Evolutionary conservation across 2,888 invertebrate genomes (phyloP).

Genomic region (Selenia dentaria): DNA sequence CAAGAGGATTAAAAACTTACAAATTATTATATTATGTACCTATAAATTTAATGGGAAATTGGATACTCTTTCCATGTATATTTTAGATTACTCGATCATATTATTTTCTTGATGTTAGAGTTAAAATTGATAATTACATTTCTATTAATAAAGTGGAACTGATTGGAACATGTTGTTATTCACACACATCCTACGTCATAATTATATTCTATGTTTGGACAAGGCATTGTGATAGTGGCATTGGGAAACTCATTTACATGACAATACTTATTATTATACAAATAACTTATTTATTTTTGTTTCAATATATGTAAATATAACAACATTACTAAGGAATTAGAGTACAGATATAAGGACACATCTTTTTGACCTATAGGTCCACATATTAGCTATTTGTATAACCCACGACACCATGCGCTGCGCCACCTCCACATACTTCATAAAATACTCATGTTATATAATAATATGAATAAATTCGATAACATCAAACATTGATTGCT

Average conservation of each 20-base stretch:
- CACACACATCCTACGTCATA: background rate
- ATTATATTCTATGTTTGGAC: background rate
- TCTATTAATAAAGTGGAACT: slow-evolving; percentile 34
- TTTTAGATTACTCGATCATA: slow-evolving; percentile 14
- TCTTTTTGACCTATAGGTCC: no score
- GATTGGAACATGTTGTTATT: slow-evolving; percentile 35
- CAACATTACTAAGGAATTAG: no score
- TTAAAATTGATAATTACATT: slow-evolving; percentile 17
- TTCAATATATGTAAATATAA: no score
- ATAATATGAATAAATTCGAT: no score
- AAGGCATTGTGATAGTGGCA: background rate
- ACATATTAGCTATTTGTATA: no score
- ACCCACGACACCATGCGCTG: no score
- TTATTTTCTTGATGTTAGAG: slow-evolving; percentile 21
- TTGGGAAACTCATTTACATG: background rate
- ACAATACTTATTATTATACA: no score
- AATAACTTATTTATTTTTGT: no score
- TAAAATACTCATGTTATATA: no score
- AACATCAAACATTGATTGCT: no score
- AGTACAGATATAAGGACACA: no score
- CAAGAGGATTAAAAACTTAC: background rate
- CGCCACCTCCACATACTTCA: no score
- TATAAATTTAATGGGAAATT: slow-evolving; percentile 19
- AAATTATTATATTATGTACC: background rate
- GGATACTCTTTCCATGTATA: slow-evolving; percentile 19